Evolutionary conservation across 2,888 invertebrate genomes (phyloP).

Genomic region (Hypomecis punctinalis): DNA sequence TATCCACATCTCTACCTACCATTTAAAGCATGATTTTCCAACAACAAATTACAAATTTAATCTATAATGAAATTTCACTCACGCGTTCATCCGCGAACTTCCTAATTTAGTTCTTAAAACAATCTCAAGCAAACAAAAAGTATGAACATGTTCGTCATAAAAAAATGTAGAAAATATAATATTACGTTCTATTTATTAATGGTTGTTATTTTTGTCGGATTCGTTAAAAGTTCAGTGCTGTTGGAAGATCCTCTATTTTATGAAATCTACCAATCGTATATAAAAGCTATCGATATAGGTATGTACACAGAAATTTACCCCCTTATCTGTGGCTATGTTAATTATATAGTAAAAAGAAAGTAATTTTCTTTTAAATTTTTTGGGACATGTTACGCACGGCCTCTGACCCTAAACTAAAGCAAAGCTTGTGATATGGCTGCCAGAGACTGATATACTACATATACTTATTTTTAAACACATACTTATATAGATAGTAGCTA

Average conservation of each 20-base stretch:
- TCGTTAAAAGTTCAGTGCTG: constrained; percentile 27
- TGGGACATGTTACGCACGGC: no score
- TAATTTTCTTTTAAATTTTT: no score
- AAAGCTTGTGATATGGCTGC: no score
- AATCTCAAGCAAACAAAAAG: constrained; percentile 32
- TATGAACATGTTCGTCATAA: constrained; percentile 27
- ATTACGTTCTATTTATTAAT: constrained; percentile 20
- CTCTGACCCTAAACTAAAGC: no score
- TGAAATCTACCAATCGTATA: constrained; percentile 55
- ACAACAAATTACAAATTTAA: constrained; percentile 28
- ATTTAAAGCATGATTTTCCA: no score
- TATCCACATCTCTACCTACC: no score
- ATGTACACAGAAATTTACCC: no score
- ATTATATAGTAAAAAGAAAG: no score
- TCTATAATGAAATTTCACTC: constrained; percentile 58
- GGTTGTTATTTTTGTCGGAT: constrained; percentile 17
- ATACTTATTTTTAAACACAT: no score
- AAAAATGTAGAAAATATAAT: not conserved
- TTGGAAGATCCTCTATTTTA: constrained; percentile 45
- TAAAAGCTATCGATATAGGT: constrained; percentile 55
- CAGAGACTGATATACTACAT: no score
- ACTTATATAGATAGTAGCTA: no score
- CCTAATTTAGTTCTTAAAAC: constrained; percentile 39
- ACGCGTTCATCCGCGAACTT: constrained; percentile 54
- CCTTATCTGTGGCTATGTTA: no score